Evolutionary conservation across 2,888 invertebrate species (phyloP).

Genomic region (Muschampia plurimacula): DNA sequence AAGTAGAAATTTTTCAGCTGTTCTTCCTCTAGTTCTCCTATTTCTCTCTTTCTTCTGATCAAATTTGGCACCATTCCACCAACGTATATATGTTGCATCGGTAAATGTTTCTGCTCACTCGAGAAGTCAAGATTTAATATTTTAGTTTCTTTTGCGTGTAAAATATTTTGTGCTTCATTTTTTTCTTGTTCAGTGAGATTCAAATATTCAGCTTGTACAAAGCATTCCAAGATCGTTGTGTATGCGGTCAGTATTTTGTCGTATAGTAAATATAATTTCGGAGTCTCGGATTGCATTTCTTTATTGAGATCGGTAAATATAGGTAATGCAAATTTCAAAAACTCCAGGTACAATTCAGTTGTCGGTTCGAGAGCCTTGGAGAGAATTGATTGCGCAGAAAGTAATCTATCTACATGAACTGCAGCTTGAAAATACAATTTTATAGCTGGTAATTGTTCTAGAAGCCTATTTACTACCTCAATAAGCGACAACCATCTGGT

Average conservation of each 20-base stretch:
- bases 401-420: not conserved
- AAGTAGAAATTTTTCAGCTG: too few species aligned
- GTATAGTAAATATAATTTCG: not conserved
- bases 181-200: too few species aligned
- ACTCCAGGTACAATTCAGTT: not conserved
- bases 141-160: too few species aligned
- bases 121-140: too few species aligned
- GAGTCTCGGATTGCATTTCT: not conserved
- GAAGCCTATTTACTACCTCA: not conserved
- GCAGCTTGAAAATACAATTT: not conserved
- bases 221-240: not conserved
- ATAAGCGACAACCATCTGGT: conserved; percentile 14
- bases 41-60: too few species aligned
- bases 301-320: not conserved
- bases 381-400: not conserved
- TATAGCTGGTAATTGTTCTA: not conserved
- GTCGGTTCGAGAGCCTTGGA: not conserved
- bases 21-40: too few species aligned
- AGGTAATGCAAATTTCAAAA: not conserved
- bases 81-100: too few species aligned
- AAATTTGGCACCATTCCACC: too few species aligned
- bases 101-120: too few species aligned
- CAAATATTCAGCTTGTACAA: not conserved
- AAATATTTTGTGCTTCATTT: too few species aligned
- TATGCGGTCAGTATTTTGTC: not conserved